Evolutionary conservation across 2,888 invertebrate genomes (phyloP).

Genomic region (Leucania comma): DNA sequence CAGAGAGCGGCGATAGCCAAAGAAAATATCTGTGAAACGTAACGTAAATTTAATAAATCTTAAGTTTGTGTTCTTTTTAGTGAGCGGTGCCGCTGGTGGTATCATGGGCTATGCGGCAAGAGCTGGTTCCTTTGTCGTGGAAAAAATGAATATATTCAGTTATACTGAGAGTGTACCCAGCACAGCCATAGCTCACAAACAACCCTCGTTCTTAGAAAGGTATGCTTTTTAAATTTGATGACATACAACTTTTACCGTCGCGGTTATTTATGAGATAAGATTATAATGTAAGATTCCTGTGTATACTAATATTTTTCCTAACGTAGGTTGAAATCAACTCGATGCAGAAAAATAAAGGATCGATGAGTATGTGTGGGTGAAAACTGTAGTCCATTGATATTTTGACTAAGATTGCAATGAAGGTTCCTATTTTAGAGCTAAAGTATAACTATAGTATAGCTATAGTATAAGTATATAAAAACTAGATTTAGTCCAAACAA

Average conservation of each 20-base stretch:
- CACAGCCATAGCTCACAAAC: constrained; percentile 85
- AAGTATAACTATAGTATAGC: neutral
- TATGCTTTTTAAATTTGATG: constrained; percentile 55
- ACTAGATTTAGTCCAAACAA: constrained; percentile 30
- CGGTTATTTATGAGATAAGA: no score
- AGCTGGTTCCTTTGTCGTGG: constrained; percentile 95
- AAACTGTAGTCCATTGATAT: constrained; percentile 31
- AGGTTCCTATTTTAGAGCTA: constrained; percentile 36
- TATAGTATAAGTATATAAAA: no score
- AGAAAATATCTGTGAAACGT: neutral
- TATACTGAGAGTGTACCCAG: constrained; percentile 87
- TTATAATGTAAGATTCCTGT: no score
- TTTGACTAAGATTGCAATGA: constrained; percentile 15
- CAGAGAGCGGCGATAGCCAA: neutral
- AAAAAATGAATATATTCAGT: constrained; percentile 93
- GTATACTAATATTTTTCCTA: constrained; percentile 68
- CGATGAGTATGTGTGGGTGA: constrained; percentile 79
- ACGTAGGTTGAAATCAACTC: constrained; percentile 76
- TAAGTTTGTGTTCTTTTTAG: constrained; percentile 54
- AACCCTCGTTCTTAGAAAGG: constrained; percentile 89
- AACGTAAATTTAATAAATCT: neutral
- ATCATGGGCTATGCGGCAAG: constrained; percentile 94
- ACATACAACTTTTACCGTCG: no score
- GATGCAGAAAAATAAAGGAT: constrained; percentile 63
- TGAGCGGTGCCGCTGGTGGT: constrained; percentile 85